Evolutionary conservation across 2,888 invertebrate species (phyloP).

Genomic region (Helobdella robusta): DNA sequence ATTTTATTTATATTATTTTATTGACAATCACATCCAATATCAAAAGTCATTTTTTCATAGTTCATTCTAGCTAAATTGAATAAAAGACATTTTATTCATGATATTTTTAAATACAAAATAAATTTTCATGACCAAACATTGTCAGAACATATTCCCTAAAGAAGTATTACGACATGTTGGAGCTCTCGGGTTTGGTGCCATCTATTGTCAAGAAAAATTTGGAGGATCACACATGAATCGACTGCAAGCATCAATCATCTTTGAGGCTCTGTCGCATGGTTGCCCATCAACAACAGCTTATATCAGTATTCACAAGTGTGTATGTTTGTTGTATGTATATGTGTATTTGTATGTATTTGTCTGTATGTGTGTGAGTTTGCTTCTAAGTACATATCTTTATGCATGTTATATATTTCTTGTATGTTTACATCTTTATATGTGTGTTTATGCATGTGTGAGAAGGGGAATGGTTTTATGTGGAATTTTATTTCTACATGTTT

Average conservation of each 20-base stretch:
- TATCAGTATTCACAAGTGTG: conserved; percentile 56
- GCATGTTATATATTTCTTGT: neutral
- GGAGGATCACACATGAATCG: conserved; percentile 54
- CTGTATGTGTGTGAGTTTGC: neutral
- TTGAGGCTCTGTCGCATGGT: conserved; percentile 56
- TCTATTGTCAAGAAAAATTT: conserved; percentile 52
- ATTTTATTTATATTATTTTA: neutral
- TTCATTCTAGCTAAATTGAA: too few relatives aligned
- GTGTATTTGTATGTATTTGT: conserved; percentile 3
- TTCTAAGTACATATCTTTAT: neutral
- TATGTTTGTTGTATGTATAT: neutral
- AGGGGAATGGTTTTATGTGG: too few relatives aligned
- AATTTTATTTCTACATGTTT: too few relatives aligned
- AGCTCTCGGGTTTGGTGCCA: conserved; percentile 55
- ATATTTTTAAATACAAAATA: too few relatives aligned
- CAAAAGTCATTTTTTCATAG: neutral
- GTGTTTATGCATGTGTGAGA: too few relatives aligned
- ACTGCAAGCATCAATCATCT: conserved; percentile 55
- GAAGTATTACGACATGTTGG: conserved; percentile 54
- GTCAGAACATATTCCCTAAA: conserved; percentile 54
- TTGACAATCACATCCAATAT: neutral
- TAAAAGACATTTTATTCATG: too few relatives aligned
- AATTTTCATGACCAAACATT: too few relatives aligned
- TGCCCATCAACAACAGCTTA: conserved; percentile 56
- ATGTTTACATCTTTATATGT: neutral